Evolutionary conservation across 2,113 vertebrate genomes (phyloP).

Genomic region (Atractosteus spatula): DNA sequence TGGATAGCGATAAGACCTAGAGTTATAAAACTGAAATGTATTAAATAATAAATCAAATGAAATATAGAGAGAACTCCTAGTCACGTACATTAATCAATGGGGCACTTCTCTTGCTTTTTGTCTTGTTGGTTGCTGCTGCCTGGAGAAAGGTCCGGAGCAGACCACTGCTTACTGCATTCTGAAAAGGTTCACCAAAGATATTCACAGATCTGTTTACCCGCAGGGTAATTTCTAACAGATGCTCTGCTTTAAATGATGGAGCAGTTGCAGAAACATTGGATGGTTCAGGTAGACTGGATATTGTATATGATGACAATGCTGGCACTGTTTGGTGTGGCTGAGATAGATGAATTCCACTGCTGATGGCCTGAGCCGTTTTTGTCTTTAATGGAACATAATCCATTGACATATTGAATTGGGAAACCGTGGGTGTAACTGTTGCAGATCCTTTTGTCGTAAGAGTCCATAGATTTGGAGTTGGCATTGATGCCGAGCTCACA

Average conservation of each 20-base stretch:
- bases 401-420: background rate
- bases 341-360: background rate
- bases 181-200: conserved; percentile 13
- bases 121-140: conserved; percentile 8
- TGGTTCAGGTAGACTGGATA: background rate
- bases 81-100: conserved; percentile 5
- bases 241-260: background rate
- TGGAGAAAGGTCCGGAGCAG: conserved; percentile 17
- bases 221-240: conserved; percentile 14
- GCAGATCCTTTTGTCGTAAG: background rate
- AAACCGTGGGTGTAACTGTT: background rate
- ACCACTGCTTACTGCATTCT: background rate
- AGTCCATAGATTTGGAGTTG: conserved; percentile 1
- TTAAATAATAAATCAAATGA: conserved; percentile 15
- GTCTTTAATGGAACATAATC: background rate
- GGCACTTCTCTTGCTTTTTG: background rate
- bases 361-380: background rate
- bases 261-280: background rate
- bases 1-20: conserved; percentile 18
- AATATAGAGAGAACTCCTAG: conserved; percentile 2
- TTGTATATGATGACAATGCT: background rate
- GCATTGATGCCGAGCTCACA: background rate
- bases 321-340: background rate
- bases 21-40: background rate
- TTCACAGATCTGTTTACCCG: conserved; percentile 4